phyloP scores from a whole-genome alignment of 64 coral and sea anemone genomes.

The Actinia tenebrosa region DNA sequence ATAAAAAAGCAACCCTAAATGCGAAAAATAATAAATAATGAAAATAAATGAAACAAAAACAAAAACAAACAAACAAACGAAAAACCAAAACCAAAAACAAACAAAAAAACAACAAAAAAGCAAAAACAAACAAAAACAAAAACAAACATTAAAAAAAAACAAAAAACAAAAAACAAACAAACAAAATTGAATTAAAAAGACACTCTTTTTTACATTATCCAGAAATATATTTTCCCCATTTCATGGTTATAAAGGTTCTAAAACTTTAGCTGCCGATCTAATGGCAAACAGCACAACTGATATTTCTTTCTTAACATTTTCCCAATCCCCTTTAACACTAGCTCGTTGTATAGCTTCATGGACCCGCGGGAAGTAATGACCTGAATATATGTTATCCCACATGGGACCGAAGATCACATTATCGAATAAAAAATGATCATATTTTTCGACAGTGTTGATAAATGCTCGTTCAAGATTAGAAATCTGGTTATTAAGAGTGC shows the following conservation, averaged over 20 bases:
- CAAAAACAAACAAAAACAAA: no score
- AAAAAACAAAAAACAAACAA: no score
- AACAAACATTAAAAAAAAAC: no score
- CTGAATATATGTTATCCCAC: constrained; percentile 47
- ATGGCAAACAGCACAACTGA: constrained; percentile 57
- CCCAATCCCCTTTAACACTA: constrained; percentile 50
- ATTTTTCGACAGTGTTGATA: constrained; percentile 37
- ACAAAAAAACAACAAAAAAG: no score
- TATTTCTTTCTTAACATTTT: constrained; percentile 42
- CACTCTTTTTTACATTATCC: no score
- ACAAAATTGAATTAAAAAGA: no score
- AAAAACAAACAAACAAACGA: no score
- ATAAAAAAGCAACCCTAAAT: no score
- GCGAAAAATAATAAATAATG: no score
- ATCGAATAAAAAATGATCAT: constrained; percentile 25
- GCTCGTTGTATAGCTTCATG: constrained; percentile 61
- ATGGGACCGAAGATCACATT: constrained; percentile 62
- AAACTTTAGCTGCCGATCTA: constrained; percentile 42
- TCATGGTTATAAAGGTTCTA: constrained; percentile 21
- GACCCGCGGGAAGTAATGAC: constrained; percentile 52
- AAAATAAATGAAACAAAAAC: no score
- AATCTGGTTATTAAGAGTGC: constrained; percentile 73
- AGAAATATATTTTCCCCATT: no score
- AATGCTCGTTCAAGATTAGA: constrained; percentile 64
- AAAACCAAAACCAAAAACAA: no score